Conservation (phyloP, 2,797 vertebrate species). For the Sternarchorhynchus goeldii region DNA sequence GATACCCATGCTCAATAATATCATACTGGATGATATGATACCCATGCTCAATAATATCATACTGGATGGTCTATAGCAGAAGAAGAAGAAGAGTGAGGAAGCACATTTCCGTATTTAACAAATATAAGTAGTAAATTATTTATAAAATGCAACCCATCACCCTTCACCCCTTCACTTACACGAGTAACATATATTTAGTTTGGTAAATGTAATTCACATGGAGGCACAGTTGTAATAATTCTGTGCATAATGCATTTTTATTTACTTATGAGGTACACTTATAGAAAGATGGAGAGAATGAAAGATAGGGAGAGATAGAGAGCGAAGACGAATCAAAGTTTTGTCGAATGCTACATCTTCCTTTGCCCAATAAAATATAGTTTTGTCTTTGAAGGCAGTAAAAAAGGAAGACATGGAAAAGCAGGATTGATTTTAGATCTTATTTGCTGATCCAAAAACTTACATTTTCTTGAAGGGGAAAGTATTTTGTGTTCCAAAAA, state of each 20-base stretch:
- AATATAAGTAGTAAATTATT: not conserved
- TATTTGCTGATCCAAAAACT: constrained; percentile 32
- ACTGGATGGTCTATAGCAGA: constrained; percentile 44
- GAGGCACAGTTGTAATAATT: not conserved
- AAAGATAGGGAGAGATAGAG: constrained; percentile 23
- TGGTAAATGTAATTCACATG: not conserved
- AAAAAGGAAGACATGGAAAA: not conserved
- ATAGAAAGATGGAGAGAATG: constrained; percentile 15
- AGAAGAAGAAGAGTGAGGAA: not conserved
- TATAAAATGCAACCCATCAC: not conserved
- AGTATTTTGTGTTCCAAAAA: constrained; percentile 1
- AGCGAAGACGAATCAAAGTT: constrained; percentile 11
- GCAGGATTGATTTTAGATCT: constrained; percentile 52
- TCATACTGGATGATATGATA: constrained; percentile 16
- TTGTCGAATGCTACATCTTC: constrained; percentile 30
- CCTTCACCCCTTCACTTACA: too few species aligned
- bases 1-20: too few species aligned
- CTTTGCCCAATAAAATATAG: constrained; percentile 30
- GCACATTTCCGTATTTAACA: too few species aligned
- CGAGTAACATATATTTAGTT: too few species aligned
- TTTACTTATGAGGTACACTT: not conserved
- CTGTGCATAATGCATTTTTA: not conserved
- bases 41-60: constrained; percentile 23
- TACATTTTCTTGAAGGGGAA: constrained; percentile 31
- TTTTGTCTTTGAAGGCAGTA: constrained; percentile 44